Percentiles rank a stretch among this genome's conserved stretches.
These are phyloP conservation scores for Molossus molossus DNA, from an alignment of 2,797 vertebrate species.

Conservation along the genomic window DNA sequence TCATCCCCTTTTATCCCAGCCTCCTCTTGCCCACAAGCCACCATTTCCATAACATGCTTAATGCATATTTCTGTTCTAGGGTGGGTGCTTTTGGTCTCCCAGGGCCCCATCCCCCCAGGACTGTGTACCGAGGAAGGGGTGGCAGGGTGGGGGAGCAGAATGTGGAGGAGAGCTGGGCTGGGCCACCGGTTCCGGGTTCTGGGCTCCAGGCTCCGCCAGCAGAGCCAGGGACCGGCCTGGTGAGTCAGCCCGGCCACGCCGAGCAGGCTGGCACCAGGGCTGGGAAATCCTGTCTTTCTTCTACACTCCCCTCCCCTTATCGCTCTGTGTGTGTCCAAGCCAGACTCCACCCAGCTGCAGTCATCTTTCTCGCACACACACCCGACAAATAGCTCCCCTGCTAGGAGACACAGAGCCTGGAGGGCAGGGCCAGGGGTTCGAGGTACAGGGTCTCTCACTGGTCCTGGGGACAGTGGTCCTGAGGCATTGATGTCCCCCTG, in stretches of 20 bases:
- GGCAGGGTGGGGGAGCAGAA: neutral
- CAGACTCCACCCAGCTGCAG: neutral
- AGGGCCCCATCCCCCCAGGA: accelerated
- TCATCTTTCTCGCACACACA: neutral
- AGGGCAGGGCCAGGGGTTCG: neutral
- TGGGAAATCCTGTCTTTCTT: conserved; percentile 82
- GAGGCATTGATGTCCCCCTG: neutral
- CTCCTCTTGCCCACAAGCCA: neutral
- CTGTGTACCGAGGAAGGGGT: neutral
- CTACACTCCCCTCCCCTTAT: conserved; percentile 47
- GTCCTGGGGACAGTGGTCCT: neutral
- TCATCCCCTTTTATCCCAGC: neutral
- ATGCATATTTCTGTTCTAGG: accelerated
- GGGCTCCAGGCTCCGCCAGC: neutral
- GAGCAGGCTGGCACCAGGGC: conserved; percentile 65
- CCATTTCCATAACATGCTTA: neutral
- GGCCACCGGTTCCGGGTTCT: neutral
- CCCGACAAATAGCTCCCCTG: neutral
- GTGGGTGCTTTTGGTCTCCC: neutral
- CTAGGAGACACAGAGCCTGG: neutral
- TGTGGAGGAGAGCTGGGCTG: neutral
- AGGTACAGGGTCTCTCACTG: neutral
- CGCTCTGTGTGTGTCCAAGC: neutral
- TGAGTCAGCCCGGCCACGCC: conserved; percentile 77
- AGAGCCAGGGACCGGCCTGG: neutral